These are phyloP conservation scores for Gymnothorax reevesii DNA, from an alignment of 2,797 vertebrate species.

Conservation along the genomic window DNA sequence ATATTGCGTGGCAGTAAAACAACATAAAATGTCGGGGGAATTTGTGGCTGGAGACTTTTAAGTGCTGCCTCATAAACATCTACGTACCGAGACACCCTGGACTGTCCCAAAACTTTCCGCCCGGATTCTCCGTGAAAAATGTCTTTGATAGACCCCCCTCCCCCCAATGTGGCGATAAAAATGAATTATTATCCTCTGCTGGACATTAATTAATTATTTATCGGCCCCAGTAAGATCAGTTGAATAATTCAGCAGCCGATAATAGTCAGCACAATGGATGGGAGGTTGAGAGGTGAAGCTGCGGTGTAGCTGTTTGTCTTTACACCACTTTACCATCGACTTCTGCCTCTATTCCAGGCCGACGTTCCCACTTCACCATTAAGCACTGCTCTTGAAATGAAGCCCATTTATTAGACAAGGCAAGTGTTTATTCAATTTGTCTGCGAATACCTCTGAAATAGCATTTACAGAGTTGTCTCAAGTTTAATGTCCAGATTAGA, in stretches of 20 bases:
- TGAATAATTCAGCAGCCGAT: constrained; percentile 80
- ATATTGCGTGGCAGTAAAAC: constrained; percentile 2
- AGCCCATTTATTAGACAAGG: constrained; percentile 62
- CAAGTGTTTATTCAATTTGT: constrained; percentile 63
- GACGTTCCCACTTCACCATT: constrained; percentile 67
- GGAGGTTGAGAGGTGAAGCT: constrained; percentile 76
- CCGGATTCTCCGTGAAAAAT: constrained; percentile 6
- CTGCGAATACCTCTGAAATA: constrained; percentile 49
- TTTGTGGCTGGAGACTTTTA: background rate
- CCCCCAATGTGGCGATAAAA: constrained; percentile 65
- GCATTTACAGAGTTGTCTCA: constrained; percentile 55
- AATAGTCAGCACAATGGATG: constrained; percentile 73
- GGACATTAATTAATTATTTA: constrained; percentile 67
- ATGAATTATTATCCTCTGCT: constrained; percentile 67
- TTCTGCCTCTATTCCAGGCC: constrained; percentile 43
- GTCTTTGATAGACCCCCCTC: constrained; percentile 22
- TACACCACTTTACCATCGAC: constrained; percentile 59
- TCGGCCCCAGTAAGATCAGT: constrained; percentile 75
- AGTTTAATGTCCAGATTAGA: constrained; percentile 38
- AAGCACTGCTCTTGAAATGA: constrained; percentile 65
- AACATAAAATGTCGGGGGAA: background rate
- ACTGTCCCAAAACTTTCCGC: background rate
- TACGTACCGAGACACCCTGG: background rate
- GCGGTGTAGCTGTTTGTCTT: constrained; percentile 68
- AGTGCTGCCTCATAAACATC: background rate